Conservation (phyloP, 2,797 vertebrate genomes). For the Bufotes viridis region DNA sequence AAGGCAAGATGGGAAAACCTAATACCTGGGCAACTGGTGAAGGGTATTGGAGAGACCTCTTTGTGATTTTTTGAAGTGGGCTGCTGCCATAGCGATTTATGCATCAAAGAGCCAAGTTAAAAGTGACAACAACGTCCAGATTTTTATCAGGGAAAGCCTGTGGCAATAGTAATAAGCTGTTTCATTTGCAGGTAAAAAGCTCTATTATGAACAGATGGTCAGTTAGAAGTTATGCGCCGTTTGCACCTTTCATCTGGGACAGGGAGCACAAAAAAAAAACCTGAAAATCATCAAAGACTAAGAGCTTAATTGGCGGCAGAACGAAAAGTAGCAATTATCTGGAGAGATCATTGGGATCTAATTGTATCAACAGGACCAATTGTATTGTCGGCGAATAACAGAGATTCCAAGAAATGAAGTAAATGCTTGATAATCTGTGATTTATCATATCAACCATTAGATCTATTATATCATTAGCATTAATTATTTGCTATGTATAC, state of each 20-base stretch:
- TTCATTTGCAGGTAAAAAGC: constrained; percentile 72
- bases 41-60: constrained; percentile 63
- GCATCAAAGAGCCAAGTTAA: constrained; percentile 69
- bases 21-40: constrained; percentile 84
- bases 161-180: constrained; percentile 68
- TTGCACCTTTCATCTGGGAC: constrained; percentile 67
- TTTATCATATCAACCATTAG: not conserved
- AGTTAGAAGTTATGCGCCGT: constrained; percentile 69
- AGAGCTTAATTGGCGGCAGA: constrained; percentile 21
- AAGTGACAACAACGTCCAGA: constrained; percentile 69
- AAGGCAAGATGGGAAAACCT: constrained; percentile 72
- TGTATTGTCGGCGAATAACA: not conserved
- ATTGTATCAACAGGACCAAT: constrained; percentile 7
- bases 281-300: constrained; percentile 36
- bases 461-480: not conserved
- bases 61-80: constrained; percentile 64
- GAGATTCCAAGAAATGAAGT: not conserved
- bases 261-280: not conserved
- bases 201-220: constrained; percentile 76
- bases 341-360: constrained; percentile 25
- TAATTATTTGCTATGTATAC: too few relatives aligned
- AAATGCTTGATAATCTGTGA: not conserved
- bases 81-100: constrained; percentile 38
- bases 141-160: constrained; percentile 68
- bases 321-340: constrained; percentile 21